phyloP scores from a whole-genome alignment of 1,140 invertebrate genomes.

The Acromyrmex charruanus region DNA sequence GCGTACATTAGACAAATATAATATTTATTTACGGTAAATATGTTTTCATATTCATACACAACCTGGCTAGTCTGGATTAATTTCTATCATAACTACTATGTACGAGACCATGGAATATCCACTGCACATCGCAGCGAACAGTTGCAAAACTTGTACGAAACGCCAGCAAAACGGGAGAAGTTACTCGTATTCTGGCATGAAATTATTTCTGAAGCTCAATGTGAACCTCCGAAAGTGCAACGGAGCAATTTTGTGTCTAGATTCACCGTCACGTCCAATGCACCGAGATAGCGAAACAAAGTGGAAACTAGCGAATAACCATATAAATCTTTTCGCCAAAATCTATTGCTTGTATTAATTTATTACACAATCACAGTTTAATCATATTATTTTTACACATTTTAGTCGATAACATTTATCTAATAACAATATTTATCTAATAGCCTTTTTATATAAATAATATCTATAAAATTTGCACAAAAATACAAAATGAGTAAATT shows the following conservation, averaged over 20 bases:
- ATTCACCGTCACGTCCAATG: slow-evolving; percentile 42
- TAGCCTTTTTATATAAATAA: background rate
- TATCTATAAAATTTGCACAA: background rate
- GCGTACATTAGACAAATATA: slow-evolving; percentile 3
- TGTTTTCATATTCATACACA: background rate
- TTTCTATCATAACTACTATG: slow-evolving; percentile 46
- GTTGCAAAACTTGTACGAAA: slow-evolving; percentile 38
- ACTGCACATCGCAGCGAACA: slow-evolving; percentile 29
- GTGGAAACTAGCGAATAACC: background rate
- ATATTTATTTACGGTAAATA: slow-evolving; percentile 24
- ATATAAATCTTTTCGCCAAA: slow-evolving; percentile 1
- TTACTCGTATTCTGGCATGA: slow-evolving; percentile 34
- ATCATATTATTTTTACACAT: background rate
- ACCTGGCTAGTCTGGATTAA: slow-evolving; percentile 16
- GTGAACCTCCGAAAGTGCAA: slow-evolving; percentile 37
- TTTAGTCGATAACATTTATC: background rate
- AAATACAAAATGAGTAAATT: background rate
- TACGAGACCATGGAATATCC: slow-evolving; percentile 17
- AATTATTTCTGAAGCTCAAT: slow-evolving; percentile 68
- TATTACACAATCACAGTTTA: background rate
- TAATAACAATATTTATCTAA: background rate
- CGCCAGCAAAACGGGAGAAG: slow-evolving; percentile 44
- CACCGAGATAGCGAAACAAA: slow-evolving; percentile 14
- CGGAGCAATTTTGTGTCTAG: slow-evolving; percentile 42
- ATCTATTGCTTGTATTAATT: slow-evolving; percentile 31